Evolutionary conservation across 2,888 invertebrate species (phyloP).

Genomic region (Amitus sp.): DNA sequence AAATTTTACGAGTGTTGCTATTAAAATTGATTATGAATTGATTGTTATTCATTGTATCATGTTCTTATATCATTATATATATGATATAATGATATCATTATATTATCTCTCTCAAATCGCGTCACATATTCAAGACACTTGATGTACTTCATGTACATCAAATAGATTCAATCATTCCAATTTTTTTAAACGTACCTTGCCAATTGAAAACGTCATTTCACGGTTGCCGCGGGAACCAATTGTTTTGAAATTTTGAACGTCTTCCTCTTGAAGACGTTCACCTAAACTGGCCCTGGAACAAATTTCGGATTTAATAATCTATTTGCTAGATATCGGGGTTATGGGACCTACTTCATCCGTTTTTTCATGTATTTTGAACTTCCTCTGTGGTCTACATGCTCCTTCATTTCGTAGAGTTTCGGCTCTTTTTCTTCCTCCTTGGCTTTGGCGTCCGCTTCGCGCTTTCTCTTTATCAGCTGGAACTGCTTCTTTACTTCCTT

Average conservation of each 20-base stretch:
- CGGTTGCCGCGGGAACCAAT: constrained; percentile 76
- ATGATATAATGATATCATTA: too few species aligned
- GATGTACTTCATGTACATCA: too few species aligned
- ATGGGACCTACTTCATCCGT: constrained; percentile 68
- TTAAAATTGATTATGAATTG: too few species aligned
- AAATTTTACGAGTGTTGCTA: too few species aligned
- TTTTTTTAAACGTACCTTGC: constrained; percentile 62
- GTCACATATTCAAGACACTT: too few species aligned
- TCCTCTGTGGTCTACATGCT: constrained; percentile 71
- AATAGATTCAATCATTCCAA: too few species aligned
- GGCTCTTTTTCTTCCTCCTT: constrained; percentile 62
- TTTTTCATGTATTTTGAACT: constrained; percentile 61
- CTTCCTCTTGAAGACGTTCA: constrained; percentile 76
- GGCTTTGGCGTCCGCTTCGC: constrained; percentile 58
- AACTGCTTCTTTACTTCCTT: constrained; percentile 84
- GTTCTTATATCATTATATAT: too few species aligned
- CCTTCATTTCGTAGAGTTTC: constrained; percentile 72
- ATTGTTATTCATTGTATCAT: too few species aligned
- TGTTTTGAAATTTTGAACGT: constrained; percentile 67
- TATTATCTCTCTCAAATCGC: too few species aligned
- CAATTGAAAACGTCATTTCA: constrained; percentile 82
- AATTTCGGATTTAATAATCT: too few species aligned
- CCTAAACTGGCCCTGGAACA: constrained; percentile 74
- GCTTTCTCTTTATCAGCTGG: constrained; percentile 71
- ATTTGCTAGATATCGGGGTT: too few species aligned